Percentiles rank a stretch among this genome's conserved stretches.
Evolutionary conservation across 2,113 vertebrate species (phyloP).

Genomic region (Axis porcinus): DNA sequence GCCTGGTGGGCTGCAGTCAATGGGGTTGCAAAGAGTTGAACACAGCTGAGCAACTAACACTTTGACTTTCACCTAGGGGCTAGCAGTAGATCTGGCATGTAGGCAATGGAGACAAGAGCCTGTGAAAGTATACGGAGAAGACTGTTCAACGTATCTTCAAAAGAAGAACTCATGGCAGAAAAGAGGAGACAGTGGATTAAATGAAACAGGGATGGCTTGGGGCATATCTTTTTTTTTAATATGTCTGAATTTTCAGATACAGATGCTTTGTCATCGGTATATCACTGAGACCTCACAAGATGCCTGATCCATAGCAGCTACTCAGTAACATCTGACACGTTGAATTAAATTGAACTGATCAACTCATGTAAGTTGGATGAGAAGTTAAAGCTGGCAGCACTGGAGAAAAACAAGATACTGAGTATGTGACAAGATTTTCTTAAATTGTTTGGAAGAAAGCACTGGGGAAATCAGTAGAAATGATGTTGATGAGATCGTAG

Average conservation of each 20-base stretch:
- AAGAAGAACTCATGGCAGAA: neutral
- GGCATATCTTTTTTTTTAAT: neutral
- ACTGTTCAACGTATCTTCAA: rapidly evolving
- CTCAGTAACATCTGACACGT: neutral
- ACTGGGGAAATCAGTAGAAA: neutral
- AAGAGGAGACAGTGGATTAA: neutral
- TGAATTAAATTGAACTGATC: neutral
- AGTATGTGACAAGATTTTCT: neutral
- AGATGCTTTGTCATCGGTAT: neutral
- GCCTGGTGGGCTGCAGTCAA: neutral
- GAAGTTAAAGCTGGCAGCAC: neutral
- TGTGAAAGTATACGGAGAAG: neutral
- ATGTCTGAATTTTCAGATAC: neutral
- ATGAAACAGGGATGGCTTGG: no score
- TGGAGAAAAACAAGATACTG: neutral
- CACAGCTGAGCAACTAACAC: neutral
- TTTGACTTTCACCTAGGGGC: neutral
- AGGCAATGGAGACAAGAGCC: neutral
- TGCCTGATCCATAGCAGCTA: neutral
- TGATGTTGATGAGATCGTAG: neutral
- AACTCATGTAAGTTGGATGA: neutral
- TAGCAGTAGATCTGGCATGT: neutral
- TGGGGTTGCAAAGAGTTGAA: neutral
- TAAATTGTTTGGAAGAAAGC: neutral
- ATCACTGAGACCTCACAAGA: neutral